Evolutionary conservation across 2,113 vertebrate genomes (phyloP).

Genomic region (Panthera uncia): DNA sequence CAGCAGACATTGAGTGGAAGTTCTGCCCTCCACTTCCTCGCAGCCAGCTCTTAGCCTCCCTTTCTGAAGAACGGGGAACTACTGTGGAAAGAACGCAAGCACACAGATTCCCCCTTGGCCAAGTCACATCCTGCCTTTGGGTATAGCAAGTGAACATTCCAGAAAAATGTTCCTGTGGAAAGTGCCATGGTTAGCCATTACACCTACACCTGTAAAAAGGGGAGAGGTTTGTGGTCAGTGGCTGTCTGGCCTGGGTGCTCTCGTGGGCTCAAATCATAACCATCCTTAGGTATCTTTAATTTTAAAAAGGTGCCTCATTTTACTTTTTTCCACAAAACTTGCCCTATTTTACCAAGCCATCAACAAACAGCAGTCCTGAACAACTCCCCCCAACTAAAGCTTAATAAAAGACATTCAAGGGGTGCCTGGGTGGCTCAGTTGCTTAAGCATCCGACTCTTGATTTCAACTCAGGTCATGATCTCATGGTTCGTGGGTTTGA

Average conservation of each 20-base stretch:
- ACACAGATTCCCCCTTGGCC: neutral
- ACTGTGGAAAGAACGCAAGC: neutral
- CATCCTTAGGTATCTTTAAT: neutral
- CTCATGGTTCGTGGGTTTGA: too few species aligned
- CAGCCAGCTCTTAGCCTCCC: neutral
- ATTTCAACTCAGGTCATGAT: too few species aligned
- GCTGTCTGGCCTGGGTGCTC: neutral
- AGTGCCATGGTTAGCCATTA: neutral
- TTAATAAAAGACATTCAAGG: neutral
- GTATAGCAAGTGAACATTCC: neutral
- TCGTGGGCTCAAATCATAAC: neutral
- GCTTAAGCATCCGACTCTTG: too few species aligned
- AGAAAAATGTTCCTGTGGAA: neutral
- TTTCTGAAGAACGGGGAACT: slow-evolving; percentile 54
- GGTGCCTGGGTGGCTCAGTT: too few species aligned
- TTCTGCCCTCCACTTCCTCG: slow-evolving; percentile 24
- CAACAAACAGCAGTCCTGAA: neutral
- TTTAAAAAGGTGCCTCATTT: slow-evolving; percentile 4
- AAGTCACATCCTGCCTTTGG: neutral
- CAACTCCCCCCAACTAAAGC: neutral
- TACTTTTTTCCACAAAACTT: neutral
- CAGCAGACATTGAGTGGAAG: neutral
- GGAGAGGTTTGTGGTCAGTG: neutral
- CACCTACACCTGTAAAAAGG: neutral
- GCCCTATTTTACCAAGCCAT: neutral